These are phyloP conservation scores for Fulmarus glacialis DNA, from an alignment of 2,113 vertebrate genomes.

Conservation along the genomic window DNA sequence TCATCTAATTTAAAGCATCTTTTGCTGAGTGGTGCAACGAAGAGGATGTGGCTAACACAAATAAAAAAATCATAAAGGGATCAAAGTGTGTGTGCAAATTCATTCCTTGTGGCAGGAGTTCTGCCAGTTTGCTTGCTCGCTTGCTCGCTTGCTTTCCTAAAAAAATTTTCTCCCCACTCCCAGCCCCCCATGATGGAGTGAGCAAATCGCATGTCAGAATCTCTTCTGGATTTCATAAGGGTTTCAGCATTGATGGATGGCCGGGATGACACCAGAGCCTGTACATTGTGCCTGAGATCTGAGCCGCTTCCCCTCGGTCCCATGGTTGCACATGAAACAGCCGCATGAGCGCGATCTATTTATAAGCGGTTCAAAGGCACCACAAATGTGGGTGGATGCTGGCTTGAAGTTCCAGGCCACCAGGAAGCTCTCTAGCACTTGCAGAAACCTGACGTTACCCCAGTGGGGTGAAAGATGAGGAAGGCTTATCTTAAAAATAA, in stretches of 20 bases:
- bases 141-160: not conserved
- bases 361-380: constrained; percentile 40
- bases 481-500: not conserved
- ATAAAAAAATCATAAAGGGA: constrained; percentile 87
- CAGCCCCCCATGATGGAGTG: not conserved
- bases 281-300: constrained; percentile 16
- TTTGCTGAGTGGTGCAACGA: constrained; percentile 76
- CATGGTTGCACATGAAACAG: not conserved
- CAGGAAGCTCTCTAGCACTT: not conserved
- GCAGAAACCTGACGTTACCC: not conserved
- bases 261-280: not conserved
- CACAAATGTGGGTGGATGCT: not conserved
- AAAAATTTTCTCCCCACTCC: not conserved
- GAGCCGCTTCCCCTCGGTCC: not conserved
- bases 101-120: constrained; percentile 86
- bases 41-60: constrained; percentile 90
- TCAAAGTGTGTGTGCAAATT: constrained; percentile 88
- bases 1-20: constrained; percentile 90
- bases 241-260: constrained; percentile 71
- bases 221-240: constrained; percentile 67
- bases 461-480: not conserved
- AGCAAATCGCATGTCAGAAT: constrained; percentile 25
- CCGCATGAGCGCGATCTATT: not conserved
- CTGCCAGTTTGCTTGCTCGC: constrained; percentile 61
- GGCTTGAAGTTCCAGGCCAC: constrained; percentile 2